Conservation (phyloP, 2,797 vertebrate genomes). For the Sebastes steindachneri region DNA sequence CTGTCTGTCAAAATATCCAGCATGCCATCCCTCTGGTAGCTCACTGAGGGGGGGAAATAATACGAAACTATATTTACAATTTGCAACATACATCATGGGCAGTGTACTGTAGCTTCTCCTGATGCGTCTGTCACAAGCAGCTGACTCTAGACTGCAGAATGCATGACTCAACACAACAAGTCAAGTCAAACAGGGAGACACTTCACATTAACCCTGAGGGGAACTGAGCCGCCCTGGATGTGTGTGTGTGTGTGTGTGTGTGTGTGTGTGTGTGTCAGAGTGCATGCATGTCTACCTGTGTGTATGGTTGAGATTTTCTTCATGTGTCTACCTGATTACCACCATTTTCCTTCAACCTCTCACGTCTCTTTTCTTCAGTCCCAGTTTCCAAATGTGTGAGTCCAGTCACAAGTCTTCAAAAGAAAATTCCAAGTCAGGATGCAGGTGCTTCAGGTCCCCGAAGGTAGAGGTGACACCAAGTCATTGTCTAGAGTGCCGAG, state of each 20-base stretch:
- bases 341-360: neutral
- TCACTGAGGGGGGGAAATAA: constrained; percentile 27
- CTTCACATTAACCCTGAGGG: constrained; percentile 18
- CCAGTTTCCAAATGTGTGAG: neutral
- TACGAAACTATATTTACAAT: constrained; percentile 20
- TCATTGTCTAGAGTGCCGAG: no score
- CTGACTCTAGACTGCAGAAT: constrained; percentile 18
- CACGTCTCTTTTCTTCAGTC: neutral
- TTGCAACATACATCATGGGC: constrained; percentile 20
- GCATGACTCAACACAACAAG: constrained; percentile 41
- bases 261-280: neutral
- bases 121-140: constrained; percentile 35
- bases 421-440: neutral
- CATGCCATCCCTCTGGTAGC: constrained; percentile 17
- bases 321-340: neutral
- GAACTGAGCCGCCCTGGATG: neutral
- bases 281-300: neutral
- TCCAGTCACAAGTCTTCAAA: neutral
- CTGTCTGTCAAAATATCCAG: constrained; percentile 49
- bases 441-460: neutral
- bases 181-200: constrained; percentile 6
- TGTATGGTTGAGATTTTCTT: neutral
- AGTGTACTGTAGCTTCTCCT: constrained; percentile 2
- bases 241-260: neutral
- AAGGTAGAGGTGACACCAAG: no score